Conservation (phyloP, 35 echinoderm and acorn worm species). For the Heliocidaris tuberculata region DNA sequence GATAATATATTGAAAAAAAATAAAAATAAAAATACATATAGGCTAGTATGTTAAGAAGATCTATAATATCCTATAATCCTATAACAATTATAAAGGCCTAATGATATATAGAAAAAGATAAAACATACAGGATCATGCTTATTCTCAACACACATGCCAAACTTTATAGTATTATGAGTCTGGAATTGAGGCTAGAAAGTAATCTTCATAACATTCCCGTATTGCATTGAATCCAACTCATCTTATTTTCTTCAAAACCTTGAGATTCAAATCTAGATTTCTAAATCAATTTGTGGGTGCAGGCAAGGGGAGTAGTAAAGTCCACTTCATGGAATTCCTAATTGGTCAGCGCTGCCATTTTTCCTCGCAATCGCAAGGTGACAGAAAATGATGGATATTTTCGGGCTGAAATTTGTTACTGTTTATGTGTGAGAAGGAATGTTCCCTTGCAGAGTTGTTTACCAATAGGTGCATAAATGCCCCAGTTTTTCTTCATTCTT, state of each 20-base stretch:
- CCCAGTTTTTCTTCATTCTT: not conserved
- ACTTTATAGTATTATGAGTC: not conserved
- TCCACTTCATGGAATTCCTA: not conserved
- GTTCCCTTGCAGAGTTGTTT: constrained; percentile 15
- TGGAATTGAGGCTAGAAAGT: not conserved
- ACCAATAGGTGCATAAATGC: not conserved
- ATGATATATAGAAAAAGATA: too few relatives aligned
- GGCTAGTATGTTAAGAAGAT: too few relatives aligned
- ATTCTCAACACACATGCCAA: too few relatives aligned
- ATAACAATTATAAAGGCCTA: too few relatives aligned
- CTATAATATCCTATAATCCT: too few relatives aligned
- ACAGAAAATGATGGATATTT: not conserved
- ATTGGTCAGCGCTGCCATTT: not conserved
- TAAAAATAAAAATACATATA: too few relatives aligned
- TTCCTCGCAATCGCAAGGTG: not conserved
- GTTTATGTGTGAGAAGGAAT: constrained; percentile 17
- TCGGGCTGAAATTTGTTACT: not conserved
- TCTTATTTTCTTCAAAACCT: not conserved
- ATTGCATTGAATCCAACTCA: not conserved
- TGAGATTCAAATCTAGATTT: constrained; percentile 18
- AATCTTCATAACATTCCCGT: constrained; percentile 5
- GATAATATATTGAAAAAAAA: too few relatives aligned
- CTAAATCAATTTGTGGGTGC: not conserved
- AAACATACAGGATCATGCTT: too few relatives aligned
- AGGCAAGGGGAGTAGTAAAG: not conserved